phyloP scores from a whole-genome alignment of 2,113 vertebrate genomes.

The Corythornis vintsioides region DNA sequence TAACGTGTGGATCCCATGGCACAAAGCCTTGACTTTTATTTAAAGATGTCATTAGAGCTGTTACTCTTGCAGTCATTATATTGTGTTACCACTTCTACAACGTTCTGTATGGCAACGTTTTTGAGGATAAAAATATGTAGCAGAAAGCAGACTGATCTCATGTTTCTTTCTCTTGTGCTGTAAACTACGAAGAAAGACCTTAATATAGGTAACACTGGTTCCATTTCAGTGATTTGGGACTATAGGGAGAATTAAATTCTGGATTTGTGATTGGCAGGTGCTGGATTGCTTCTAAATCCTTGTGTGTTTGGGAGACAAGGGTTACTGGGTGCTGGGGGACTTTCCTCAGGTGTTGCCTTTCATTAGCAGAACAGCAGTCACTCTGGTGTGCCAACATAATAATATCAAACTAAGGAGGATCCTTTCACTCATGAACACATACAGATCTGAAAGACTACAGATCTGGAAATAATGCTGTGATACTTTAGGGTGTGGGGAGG shows the following conservation, averaged over 20 bases:
- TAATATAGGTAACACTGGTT: not conserved
- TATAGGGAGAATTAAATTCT: not conserved
- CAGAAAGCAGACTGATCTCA: not conserved
- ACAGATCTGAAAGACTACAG: accelerated
- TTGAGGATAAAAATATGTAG: not conserved
- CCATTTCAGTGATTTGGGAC: not conserved
- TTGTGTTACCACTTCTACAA: not conserved
- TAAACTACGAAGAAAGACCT: not conserved
- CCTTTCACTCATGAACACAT: not conserved
- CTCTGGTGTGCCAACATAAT: not conserved
- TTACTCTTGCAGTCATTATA: not conserved
- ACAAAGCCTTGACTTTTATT: not conserved
- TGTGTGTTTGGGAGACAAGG: not conserved
- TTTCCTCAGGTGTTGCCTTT: not conserved
- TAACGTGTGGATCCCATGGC: not conserved
- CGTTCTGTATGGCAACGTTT: not conserved
- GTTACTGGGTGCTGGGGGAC: not conserved
- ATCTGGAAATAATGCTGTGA: not conserved
- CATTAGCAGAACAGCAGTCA: not conserved
- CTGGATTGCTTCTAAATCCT: not conserved
- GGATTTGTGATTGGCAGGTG: not conserved
- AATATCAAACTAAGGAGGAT: not conserved
- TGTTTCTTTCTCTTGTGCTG: not conserved
- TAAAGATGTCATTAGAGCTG: not conserved
- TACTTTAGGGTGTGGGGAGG: not conserved